Percentiles rank a stretch among this genome's conserved stretches.
Conservation (phyloP, 2,797 vertebrate species). For the Scolopax rusticola region DNA sequence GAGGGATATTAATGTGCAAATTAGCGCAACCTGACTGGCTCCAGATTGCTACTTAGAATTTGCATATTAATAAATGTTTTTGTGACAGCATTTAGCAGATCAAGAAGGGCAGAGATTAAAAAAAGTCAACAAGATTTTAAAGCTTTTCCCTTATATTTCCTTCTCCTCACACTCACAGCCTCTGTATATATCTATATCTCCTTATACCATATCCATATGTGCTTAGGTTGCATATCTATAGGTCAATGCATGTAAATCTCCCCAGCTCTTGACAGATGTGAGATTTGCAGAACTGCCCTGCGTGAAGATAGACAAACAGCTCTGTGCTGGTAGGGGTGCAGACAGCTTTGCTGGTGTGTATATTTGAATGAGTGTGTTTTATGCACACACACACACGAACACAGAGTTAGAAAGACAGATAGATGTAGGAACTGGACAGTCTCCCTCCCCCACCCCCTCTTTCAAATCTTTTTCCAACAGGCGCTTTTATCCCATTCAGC, state of each 20-base stretch:
- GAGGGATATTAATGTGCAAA: slow-evolving; percentile 88
- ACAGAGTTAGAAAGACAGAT: slow-evolving; percentile 7
- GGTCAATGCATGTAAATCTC: slow-evolving; percentile 52
- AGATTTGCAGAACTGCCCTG: slow-evolving; percentile 45
- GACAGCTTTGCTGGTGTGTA: background rate
- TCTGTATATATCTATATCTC: background rate
- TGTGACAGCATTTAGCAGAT: slow-evolving; percentile 84
- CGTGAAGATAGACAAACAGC: background rate
- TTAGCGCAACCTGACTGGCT: slow-evolving; percentile 84
- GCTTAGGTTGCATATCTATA: slow-evolving; percentile 38
- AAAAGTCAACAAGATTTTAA: slow-evolving; percentile 75
- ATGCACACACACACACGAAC: background rate
- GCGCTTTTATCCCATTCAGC: slow-evolving; percentile 65
- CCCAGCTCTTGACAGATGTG: slow-evolving; percentile 22
- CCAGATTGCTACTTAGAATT: slow-evolving; percentile 85
- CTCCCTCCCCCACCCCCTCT: slow-evolving; percentile 12
- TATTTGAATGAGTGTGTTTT: slow-evolving; percentile 14
- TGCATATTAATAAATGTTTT: slow-evolving; percentile 88
- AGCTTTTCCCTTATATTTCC: slow-evolving; percentile 57
- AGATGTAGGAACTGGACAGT: slow-evolving; percentile 58
- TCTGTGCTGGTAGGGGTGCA: background rate
- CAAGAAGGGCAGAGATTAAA: slow-evolving; percentile 79
- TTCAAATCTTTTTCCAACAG: slow-evolving; percentile 61
- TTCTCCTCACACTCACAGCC: background rate
- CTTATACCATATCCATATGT: background rate